These are phyloP conservation scores for Acipenser transmontanus DNA, from an alignment of 2,797 vertebrate genomes.

Conservation along the genomic window DNA sequence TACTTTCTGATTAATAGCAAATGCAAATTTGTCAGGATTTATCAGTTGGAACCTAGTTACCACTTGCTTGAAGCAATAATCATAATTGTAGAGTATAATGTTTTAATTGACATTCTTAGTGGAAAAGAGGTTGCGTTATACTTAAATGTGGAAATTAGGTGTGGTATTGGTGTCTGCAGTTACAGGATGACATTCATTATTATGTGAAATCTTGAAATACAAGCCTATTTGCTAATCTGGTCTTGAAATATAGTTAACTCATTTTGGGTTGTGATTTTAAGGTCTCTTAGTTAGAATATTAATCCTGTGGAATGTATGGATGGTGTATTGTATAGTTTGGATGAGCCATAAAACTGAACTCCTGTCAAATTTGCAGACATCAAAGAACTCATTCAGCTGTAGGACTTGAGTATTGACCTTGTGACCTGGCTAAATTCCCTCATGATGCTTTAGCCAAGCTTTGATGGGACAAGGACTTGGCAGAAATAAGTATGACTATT, in stretches of 20 bases:
- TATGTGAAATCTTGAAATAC: constrained; percentile 45
- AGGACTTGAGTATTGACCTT: constrained; percentile 55
- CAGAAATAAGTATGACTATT: neutral
- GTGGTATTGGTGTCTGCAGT: too few relatives aligned
- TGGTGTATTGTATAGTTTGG: constrained; percentile 43
- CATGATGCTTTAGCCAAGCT: constrained; percentile 32
- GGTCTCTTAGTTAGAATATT: constrained; percentile 31
- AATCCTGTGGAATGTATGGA: too few relatives aligned
- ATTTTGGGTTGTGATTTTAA: constrained; percentile 17
- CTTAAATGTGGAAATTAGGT: too few relatives aligned
- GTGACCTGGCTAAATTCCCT: constrained; percentile 55
- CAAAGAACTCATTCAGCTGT: constrained; percentile 61
- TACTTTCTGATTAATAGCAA: too few relatives aligned
- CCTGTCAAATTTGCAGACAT: constrained; percentile 43
- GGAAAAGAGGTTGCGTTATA: too few relatives aligned
- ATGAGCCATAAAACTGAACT: constrained; percentile 52
- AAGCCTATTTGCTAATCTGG: too few relatives aligned
- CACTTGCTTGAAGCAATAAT: too few relatives aligned
- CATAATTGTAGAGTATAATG: too few relatives aligned
- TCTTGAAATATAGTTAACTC: constrained; percentile 33
- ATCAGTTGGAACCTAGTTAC: too few relatives aligned
- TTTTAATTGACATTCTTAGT: too few relatives aligned
- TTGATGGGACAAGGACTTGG: constrained; percentile 12
- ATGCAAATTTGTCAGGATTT: too few relatives aligned
- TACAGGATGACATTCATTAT: constrained; percentile 36